Conservation (phyloP, 2,888 invertebrate genomes). For the Smittia sp. region DNA sequence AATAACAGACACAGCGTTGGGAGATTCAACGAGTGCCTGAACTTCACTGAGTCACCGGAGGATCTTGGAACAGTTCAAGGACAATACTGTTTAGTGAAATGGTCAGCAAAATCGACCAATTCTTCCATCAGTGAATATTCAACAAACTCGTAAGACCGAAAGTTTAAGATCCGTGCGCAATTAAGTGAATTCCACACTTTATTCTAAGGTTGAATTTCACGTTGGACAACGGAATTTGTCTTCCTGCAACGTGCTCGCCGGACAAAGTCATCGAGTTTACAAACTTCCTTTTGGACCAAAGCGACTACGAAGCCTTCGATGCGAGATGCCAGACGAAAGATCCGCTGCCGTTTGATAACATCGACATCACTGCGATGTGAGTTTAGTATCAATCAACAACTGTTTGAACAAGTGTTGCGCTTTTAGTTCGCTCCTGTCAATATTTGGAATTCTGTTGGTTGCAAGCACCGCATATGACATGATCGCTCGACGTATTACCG, state of each 20-base stretch:
- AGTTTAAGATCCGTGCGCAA: neutral
- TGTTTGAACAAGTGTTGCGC: neutral
- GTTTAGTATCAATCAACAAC: slow-evolving; percentile 39
- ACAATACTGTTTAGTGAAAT: slow-evolving; percentile 50
- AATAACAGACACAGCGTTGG: slow-evolving; percentile 54
- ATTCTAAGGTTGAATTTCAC: neutral
- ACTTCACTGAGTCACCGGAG: slow-evolving; percentile 44
- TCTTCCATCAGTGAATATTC: too few relatives aligned
- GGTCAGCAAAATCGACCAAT: neutral
- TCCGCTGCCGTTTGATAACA: slow-evolving; percentile 44
- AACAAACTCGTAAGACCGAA: neutral
- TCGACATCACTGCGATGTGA: slow-evolving; percentile 52
- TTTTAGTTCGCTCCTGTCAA: too few relatives aligned
- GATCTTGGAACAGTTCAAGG: slow-evolving; percentile 47
- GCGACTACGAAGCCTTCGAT: neutral
- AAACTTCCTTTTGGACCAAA: slow-evolving; percentile 43
- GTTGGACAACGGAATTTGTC: slow-evolving; percentile 48
- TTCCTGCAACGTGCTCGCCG: slow-evolving; percentile 49
- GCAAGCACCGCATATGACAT: slow-evolving; percentile 45
- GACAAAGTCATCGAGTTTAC: slow-evolving; percentile 45
- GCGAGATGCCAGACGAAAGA: slow-evolving; percentile 48
- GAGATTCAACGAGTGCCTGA: slow-evolving; percentile 54
- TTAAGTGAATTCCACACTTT: neutral
- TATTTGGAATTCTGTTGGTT: slow-evolving; percentile 44
- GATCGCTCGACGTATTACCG: slow-evolving; percentile 45